Percentiles rank a stretch among this genome's conserved stretches.
Evolutionary conservation across 2,113 vertebrate species (phyloP).

Genomic region (Nannospalax galili): DNA sequence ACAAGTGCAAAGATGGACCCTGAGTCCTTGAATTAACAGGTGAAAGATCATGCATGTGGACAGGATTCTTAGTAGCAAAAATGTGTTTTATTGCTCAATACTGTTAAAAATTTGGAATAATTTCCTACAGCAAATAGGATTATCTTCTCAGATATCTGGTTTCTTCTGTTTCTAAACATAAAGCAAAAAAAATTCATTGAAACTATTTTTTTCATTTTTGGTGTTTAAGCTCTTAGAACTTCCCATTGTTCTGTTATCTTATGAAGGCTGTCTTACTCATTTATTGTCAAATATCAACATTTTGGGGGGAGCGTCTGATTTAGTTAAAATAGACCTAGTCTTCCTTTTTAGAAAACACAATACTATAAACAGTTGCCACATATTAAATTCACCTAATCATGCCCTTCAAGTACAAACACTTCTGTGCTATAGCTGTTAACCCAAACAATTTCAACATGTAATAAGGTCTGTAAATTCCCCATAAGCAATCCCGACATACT

Average conservation of each 20-base stretch:
- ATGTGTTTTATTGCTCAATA: neutral
- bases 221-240: neutral
- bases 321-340: conserved; percentile 20
- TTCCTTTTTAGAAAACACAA: neutral
- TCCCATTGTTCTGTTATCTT: neutral
- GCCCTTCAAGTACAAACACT: neutral
- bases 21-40: neutral
- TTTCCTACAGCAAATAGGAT: neutral
- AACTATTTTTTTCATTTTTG: neutral
- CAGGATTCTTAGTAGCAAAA: conserved; percentile 14
- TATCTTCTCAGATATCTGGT: neutral
- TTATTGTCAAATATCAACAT: conserved; percentile 8
- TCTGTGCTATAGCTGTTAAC: conserved; percentile 2
- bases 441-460: neutral
- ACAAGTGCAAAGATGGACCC: neutral
- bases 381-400: conserved; percentile 41
- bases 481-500: conserved; percentile 13
- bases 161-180: conserved; percentile 42
- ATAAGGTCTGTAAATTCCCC: neutral
- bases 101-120: neutral
- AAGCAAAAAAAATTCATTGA: conserved; percentile 37
- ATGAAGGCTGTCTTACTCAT: neutral
- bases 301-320: neutral
- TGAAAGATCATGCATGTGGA: neutral
- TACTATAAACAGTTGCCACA: neutral